Evolutionary conservation across 2,888 invertebrate species (phyloP).

Genomic region (Lordiphosa fenestrarum): DNA sequence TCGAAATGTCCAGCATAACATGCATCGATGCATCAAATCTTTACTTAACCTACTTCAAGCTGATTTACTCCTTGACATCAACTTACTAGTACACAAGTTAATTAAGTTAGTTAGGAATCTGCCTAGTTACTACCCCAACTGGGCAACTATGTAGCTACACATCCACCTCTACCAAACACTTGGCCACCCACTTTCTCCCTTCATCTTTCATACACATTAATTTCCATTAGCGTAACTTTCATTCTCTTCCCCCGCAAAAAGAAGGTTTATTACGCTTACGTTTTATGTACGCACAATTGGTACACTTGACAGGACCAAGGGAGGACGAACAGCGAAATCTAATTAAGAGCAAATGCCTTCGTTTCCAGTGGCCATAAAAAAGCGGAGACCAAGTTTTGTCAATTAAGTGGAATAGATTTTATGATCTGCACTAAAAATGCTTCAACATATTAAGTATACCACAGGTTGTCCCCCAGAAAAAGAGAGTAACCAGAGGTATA

Average conservation of each 20-base stretch:
- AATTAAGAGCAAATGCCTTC: conserved; percentile 51
- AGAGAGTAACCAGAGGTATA: conserved; percentile 51
- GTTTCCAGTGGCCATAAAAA: conserved; percentile 45
- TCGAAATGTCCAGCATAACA: too few relatives aligned
- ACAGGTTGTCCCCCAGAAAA: conserved; percentile 42
- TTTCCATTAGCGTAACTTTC: conserved; percentile 54
- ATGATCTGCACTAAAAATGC: conserved; percentile 34
- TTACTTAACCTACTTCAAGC: too few relatives aligned
- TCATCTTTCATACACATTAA: conserved; percentile 29
- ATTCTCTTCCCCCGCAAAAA: conserved; percentile 16
- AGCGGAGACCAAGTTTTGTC: conserved; percentile 40
- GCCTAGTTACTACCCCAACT: conserved; percentile 41
- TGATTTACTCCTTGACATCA: too few relatives aligned
- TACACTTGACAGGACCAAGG: conserved; percentile 35
- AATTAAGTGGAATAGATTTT: conserved; percentile 48
- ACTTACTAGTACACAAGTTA: conserved; percentile 31
- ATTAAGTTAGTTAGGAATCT: conserved; percentile 47
- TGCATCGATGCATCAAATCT: too few relatives aligned
- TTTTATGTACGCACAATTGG: conserved; percentile 51
- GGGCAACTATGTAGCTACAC: conserved; percentile 14
- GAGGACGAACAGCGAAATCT: conserved; percentile 45
- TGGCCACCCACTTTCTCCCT: neutral
- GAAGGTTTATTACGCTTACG: conserved; percentile 58
- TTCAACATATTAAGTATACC: conserved; percentile 50
- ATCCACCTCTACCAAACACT: conserved; percentile 1